Percentiles rank a stretch among this genome's conserved stretches.
phyloP scores from a whole-genome alignment of 2,888 invertebrate species.

The Luperina testacea region DNA sequence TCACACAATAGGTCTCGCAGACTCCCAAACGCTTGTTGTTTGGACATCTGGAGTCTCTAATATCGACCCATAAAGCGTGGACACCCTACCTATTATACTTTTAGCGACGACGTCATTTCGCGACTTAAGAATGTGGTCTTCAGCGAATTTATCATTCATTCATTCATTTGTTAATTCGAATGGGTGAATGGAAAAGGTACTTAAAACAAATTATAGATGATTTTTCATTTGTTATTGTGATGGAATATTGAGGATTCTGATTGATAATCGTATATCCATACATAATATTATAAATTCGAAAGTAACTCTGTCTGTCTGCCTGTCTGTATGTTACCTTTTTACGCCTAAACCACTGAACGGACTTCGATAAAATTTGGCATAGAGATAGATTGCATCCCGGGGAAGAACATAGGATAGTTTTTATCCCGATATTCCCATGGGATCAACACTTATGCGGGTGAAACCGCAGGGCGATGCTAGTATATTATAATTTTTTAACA shows the following conservation, averaged over 20 bases:
- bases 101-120: constrained; percentile 76
- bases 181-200: constrained; percentile 33
- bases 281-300: too few species aligned
- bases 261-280: background rate
- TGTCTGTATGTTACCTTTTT: too few species aligned
- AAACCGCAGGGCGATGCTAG: too few species aligned
- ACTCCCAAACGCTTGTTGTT: constrained; percentile 82
- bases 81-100: constrained; percentile 75
- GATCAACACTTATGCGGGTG: too few species aligned
- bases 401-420: too few species aligned
- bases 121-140: constrained; percentile 70
- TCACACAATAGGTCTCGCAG: constrained; percentile 78
- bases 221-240: constrained; percentile 40
- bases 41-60: constrained; percentile 87
- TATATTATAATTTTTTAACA: background rate
- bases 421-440: too few species aligned
- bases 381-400: too few species aligned
- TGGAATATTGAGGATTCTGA: background rate
- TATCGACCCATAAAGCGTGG: constrained; percentile 74
- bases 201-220: constrained; percentile 57
- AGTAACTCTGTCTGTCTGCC: too few species aligned
- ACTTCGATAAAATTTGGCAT: too few species aligned
- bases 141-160: constrained; percentile 66
- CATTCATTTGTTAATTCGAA: constrained; percentile 56
- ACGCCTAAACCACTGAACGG: too few species aligned